Base-by-base conservation (phyloP, 2,888 invertebrate species). In the Pandemis corylana region DNA sequence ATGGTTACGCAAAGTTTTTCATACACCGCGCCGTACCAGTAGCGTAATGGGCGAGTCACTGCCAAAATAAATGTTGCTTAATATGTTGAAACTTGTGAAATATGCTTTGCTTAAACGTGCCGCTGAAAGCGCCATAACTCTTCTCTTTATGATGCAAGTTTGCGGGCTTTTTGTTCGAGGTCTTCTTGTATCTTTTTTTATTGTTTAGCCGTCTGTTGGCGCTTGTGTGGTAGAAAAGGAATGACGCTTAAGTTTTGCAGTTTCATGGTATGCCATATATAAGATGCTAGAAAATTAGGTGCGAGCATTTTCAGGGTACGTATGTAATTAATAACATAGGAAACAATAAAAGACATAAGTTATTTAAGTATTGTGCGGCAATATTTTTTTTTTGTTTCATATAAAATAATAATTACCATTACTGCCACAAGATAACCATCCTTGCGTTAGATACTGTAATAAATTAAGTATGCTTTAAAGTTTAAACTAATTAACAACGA, bases 11-110 rank as follows among this genome's bases (percentile, higher is more conserved):
- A 76, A 82, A 85, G 85, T 89, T 91, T 89, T 88, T 89, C 90
- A 89, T 89, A 90, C 84, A 90, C 84, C 81, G 80, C 76, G 78
- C 79, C 85, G 83, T 85, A 84, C 86, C 80, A 82, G 79, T 83
- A 75, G 83, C 87, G 88, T 93, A 93, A 94, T 92, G 88, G 93
- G 85, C 85, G 84, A 90, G 91, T 90, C 91, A 89, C 91, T 94
- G 94, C 94, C 94, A 94, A 94, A 94, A 94, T 93, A 93, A 93
- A 94, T 93, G 93, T 92, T 92, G 92, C 93, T 91, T 94, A 94
- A 94, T 94, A 93, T 90, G 92, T 89, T 87, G 89, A 92, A 94
- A 94, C 91, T 94, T 94, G 91, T 93, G 94, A 94, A 94, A 93
- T 94, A 94, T 94, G 94, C 86, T 90, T 83, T 85, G 89, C 90